Conservation (phyloP, 2,888 invertebrate species). For the Eubasilissa splendida region DNA sequence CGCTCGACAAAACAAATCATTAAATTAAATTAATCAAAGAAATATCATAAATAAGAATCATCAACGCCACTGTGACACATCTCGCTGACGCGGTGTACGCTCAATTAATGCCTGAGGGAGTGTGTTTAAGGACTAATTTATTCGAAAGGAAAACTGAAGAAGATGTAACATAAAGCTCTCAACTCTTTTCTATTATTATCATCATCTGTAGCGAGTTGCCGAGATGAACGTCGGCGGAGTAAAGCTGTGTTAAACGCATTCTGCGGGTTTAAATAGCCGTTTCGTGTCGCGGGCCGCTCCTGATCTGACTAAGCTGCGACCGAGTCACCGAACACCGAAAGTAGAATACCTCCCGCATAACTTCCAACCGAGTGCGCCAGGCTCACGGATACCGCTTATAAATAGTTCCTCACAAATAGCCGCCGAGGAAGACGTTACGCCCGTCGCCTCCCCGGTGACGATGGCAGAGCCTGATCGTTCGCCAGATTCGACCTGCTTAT, state of each 20-base stretch:
- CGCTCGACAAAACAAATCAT: not conserved
- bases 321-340: not conserved
- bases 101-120: slow-evolving; percentile 20
- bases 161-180: slow-evolving; percentile 22
- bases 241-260: slow-evolving; percentile 9
- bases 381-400: not conserved
- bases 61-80: slow-evolving; percentile 20
- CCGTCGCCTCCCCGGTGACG: slow-evolving; percentile 1
- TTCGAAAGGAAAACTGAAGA: not conserved
- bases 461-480: not conserved
- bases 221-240: not conserved
- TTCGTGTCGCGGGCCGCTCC: slow-evolving; percentile 22
- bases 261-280: slow-evolving; percentile 27
- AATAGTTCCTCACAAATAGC: slow-evolving; percentile 28
- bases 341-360: slow-evolving; percentile 40
- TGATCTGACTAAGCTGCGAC: not conserved
- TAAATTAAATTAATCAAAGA: not conserved
- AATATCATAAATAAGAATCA: not conserved
- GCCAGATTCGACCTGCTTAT: slow-evolving; percentile 14
- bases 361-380: slow-evolving; percentile 35
- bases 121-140: slow-evolving; percentile 3
- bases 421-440: not conserved
- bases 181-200: slow-evolving; percentile 26
- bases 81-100: not conserved
- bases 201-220: not conserved